Percentiles rank a stretch among this genome's conserved stretches.
Evolutionary conservation across 2,797 vertebrate species (phyloP).

Genomic region (Chelon auratus): DNA sequence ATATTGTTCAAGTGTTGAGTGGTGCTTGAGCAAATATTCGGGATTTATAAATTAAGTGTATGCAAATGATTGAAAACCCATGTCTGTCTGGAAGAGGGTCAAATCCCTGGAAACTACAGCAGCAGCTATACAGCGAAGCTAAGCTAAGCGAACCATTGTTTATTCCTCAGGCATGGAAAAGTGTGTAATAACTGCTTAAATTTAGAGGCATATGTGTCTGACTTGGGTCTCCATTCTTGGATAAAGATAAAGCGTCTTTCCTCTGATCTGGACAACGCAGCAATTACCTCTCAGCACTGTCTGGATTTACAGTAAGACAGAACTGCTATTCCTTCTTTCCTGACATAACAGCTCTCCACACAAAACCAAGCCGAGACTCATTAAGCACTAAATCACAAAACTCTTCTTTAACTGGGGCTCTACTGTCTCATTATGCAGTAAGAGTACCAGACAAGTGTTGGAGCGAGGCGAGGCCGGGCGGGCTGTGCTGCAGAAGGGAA

Average conservation of each 20-base stretch:
- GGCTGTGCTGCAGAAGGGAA: constrained; percentile 57
- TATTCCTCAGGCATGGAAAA: not conserved
- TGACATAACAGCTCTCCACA: constrained; percentile 28
- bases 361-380: constrained; percentile 45
- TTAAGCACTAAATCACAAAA: constrained; percentile 62
- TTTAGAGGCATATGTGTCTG: not conserved
- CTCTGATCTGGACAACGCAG: constrained; percentile 7
- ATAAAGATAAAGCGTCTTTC: constrained; percentile 6
- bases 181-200: not conserved
- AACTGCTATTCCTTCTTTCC: constrained; percentile 20
- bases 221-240: not conserved
- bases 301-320: constrained; percentile 12
- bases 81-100: not conserved
- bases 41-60: not conserved
- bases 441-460: constrained; percentile 45
- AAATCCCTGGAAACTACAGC: not conserved
- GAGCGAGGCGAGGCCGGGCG: constrained; percentile 40
- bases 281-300: constrained; percentile 33
- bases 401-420: constrained; percentile 51
- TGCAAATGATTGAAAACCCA: not conserved
- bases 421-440: constrained; percentile 68
- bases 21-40: not conserved
- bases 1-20: constrained; percentile 7
- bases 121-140: not conserved
- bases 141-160: not conserved